phyloP scores from a whole-genome alignment of 2,797 vertebrate species.

The Thalassophryne amazonica region DNA sequence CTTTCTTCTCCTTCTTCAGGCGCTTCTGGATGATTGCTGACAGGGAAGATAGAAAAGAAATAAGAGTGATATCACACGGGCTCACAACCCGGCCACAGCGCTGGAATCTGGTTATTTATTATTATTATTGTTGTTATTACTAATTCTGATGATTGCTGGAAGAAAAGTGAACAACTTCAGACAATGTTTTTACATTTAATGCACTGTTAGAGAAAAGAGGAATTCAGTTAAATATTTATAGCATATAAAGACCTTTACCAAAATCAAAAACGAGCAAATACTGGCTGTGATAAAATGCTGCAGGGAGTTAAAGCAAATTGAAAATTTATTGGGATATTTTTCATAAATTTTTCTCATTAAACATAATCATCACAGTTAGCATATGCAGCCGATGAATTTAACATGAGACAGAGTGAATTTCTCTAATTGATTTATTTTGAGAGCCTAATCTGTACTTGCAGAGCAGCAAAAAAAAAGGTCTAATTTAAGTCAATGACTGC shows the following conservation, averaged over 20 bases:
- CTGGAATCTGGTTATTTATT: not conserved
- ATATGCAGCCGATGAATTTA: slow-evolving; percentile 69
- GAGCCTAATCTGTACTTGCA: slow-evolving; percentile 54
- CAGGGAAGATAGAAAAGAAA: not conserved
- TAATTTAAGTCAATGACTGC: no score
- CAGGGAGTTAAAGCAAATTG: slow-evolving; percentile 68
- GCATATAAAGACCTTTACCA: slow-evolving; percentile 47
- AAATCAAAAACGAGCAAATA: slow-evolving; percentile 42
- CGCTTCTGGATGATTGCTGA: slow-evolving; percentile 98
- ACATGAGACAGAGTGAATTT: slow-evolving; percentile 66
- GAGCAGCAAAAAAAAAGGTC: no score
- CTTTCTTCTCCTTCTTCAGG: slow-evolving; percentile 99
- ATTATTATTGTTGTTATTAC: slow-evolving; percentile 3
- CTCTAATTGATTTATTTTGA: slow-evolving; percentile 50
- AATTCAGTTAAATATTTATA: slow-evolving; percentile 62
- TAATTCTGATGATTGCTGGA: no score
- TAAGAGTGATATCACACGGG: slow-evolving; percentile 13
- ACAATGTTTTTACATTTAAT: not conserved
- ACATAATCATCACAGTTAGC: slow-evolving; percentile 75
- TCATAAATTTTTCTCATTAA: slow-evolving; percentile 78
- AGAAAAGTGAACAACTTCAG: no score
- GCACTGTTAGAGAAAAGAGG: slow-evolving; percentile 15
- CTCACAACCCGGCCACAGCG: no score
- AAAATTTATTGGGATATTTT: slow-evolving; percentile 75
- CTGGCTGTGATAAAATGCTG: slow-evolving; percentile 66